These are phyloP conservation scores for Rhynchonema sp. DNA, from an alignment of 2,888 invertebrate species.

Conservation along the genomic window DNA sequence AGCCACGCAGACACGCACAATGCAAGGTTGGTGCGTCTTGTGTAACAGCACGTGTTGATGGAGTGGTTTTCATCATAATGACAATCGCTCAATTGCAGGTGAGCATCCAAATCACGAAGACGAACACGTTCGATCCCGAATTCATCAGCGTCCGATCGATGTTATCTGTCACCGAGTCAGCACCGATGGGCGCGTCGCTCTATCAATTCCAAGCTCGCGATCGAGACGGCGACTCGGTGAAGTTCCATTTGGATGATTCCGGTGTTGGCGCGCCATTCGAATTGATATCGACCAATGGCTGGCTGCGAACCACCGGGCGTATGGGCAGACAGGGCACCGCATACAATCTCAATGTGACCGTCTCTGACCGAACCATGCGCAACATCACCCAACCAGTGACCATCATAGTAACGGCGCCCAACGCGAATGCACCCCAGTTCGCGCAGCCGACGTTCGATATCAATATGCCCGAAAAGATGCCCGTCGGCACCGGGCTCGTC, in stretches of 20 bases:
- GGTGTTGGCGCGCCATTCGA: background rate
- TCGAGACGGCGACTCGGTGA: slow-evolving; percentile 37
- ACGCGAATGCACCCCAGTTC: background rate
- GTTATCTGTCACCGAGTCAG: slow-evolving; percentile 13
- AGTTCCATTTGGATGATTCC: background rate
- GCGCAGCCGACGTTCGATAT: background rate
- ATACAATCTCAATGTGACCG: background rate
- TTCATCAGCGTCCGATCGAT: background rate
- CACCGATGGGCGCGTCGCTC: slow-evolving; percentile 28
- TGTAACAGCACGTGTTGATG: too few species aligned
- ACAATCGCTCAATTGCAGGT: background rate
- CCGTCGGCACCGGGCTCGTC: background rate
- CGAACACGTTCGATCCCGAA: background rate
- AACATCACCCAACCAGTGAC: background rate
- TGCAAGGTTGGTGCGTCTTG: too few species aligned
- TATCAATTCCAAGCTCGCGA: slow-evolving; percentile 45
- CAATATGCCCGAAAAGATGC: background rate
- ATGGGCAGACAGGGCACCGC: background rate
- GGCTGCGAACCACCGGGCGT: background rate
- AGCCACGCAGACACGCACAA: background rate
- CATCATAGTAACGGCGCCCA: background rate
- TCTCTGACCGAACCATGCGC: background rate
- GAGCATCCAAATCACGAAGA: background rate
- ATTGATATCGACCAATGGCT: background rate
- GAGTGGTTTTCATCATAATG: too few species aligned